Base-by-base conservation (phyloP, 2,888 invertebrate genomes). In the Bombylius discolor region DNA sequence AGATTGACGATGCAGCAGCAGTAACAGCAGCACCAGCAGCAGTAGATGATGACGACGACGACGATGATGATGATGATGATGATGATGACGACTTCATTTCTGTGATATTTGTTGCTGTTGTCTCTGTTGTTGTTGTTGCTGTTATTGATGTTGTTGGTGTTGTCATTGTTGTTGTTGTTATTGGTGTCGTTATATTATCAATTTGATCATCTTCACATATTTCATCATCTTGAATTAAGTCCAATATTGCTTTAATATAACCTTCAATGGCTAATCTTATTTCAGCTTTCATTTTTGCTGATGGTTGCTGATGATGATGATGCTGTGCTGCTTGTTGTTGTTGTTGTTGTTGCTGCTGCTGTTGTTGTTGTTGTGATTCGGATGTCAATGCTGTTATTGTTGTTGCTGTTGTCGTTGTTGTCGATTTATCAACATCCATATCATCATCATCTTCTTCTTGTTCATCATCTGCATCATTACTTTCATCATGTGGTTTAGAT, bases 241-340 rank as follows among this genome's bases (percentile, higher is more conserved):
- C 64, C 48, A 73, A 65, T 61, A 73, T 72, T 55, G 66, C 67
- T 57, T 69, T 68, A 33, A 73, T 72, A 55, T 72, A 72, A n/a
- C 70, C 67, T 58, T 73, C 72, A 67, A 73, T 72, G 12, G 67
- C 64, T 4, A 68, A 50, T 33, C 70, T 68, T 61, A 69, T 68
- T 53, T 72, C 68, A 23, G 46, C 33, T 34, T 11, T 13, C 6
- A n/a, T 14, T 31, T 55, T 55, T 47, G 44, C 49, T 42, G 51
- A 42, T 12, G 48, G 67, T 66, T 12, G 59, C 53, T 47, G 59
- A 59, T 52, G 60, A 59, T 45, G 59, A 14, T 33, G 56, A 39
- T 33, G 55, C 60, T 53, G 59, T 51, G 5, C 13, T n/a, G 2
- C 5, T 9, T 14, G 6, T 13, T 45, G 14, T 11, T 45, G 13